Conservation (phyloP, 2,113 vertebrate species). For the Melanerpes aurifrons region DNA sequence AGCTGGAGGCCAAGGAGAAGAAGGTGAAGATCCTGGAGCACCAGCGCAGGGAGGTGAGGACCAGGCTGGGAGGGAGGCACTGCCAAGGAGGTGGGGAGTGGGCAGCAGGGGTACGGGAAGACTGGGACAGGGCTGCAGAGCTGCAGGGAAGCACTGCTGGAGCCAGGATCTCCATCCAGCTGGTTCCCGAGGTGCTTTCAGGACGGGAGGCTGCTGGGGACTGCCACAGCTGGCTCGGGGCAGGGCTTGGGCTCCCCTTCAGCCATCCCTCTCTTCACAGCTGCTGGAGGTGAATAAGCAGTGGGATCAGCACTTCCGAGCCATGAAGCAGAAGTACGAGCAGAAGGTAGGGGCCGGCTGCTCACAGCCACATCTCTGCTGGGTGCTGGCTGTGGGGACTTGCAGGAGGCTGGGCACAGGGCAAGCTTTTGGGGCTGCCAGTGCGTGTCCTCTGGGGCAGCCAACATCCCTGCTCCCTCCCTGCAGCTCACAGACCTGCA, state of each 20-base stretch:
- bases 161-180: not conserved
- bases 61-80: constrained; percentile 15
- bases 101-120: not conserved
- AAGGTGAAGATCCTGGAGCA: constrained; percentile 97
- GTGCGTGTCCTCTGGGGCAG: not conserved
- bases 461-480: not conserved
- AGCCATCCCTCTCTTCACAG: constrained; percentile 70
- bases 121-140: not conserved
- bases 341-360: constrained; percentile 86
- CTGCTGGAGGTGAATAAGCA: constrained; percentile 98
- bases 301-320: constrained; percentile 98
- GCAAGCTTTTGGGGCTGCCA: not conserved
- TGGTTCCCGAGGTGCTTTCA: not conserved
- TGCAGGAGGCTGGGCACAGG: accelerated
- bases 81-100: not conserved
- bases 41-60: constrained; percentile 92
- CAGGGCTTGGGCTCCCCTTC: not conserved
- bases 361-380: not conserved
- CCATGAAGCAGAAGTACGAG: constrained; percentile 97
- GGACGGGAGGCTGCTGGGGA: not conserved
- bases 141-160: not conserved
- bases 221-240: not conserved
- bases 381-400: not conserved
- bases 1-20: constrained; percentile 80
- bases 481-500: constrained; percentile 90